A percentile compares a stretch with the other conserved stretches of the same genome.
Evolutionary conservation across 2,113 vertebrate species (phyloP).

Genomic region (Pelvicachromis taeniatus): DNA sequence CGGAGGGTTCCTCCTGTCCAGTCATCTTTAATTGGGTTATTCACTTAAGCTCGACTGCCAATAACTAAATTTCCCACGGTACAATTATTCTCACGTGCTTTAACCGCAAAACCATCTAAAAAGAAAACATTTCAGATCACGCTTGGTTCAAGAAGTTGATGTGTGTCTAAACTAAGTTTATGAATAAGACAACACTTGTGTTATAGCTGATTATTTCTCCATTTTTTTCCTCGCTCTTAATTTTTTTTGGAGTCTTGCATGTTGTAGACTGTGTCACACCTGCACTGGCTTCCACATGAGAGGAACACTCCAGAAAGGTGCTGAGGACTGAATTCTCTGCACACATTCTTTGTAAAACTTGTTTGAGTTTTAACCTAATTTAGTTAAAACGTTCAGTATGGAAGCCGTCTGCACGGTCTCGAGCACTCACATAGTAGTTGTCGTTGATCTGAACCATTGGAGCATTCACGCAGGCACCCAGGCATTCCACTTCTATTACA

Average conservation of each 20-base stretch:
- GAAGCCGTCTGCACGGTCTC: not conserved
- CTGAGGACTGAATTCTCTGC: not conserved
- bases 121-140: not conserved
- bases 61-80: not conserved
- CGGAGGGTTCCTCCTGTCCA: not conserved
- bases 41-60: not conserved
- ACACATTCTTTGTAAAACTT: not conserved
- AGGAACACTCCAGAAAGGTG: not conserved
- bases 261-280: not conserved
- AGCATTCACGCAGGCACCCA: conserved; percentile 97
- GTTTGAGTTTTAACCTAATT: conserved; percentile 25
- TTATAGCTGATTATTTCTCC: not conserved
- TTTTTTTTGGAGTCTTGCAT: not conserved
- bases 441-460: conserved; percentile 99
- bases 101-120: not conserved
- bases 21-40: conserved; percentile 2
- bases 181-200: not conserved
- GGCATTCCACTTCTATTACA: conserved; percentile 92
- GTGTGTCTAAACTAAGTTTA: not conserved
- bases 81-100: not conserved
- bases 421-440: conserved; percentile 93
- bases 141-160: not conserved
- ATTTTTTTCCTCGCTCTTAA: not conserved
- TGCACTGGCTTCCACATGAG: not conserved
- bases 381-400: not conserved